Evolutionary conservation across 2,888 invertebrate species (phyloP), one percentile per base, ranked within the genome.

Genomic region (Chloroclystis v-ata): DNA sequence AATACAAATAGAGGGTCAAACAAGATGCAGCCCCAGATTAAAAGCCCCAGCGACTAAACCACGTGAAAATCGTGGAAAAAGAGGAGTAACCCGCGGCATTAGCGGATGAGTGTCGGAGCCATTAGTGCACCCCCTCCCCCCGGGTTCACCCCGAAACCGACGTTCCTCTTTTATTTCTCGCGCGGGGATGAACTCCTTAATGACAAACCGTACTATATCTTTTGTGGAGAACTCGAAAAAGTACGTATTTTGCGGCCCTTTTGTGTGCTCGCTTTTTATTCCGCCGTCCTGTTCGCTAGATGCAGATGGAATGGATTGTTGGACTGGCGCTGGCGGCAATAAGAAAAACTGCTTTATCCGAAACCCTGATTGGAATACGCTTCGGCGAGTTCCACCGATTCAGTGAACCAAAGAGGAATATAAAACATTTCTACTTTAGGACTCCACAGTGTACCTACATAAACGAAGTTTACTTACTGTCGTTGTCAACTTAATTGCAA

Each of bases 131-230:
- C 73, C 73, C 71, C 44, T 58, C 46, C 56, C 49, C 58, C 64
- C 56, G 63, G 55, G 57, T 54, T 72, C 71, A 66, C 73, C 74
- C 76, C 69, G 67, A 76, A 76, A 75, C 71, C 79, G 64, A 69
- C 78, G 78, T 78, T 78, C 82, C 85, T 85, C 86, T 87, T 87
- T 87, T 86, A 86, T 86, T 87, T 86, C 86, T 82, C 83, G 85
- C 83, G 82, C 83, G 83, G 85, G 84, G 85, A 86, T 87, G 86
- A 87, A 87, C 86, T 87, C 86, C 86, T 87, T 87, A 86, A 87
- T 86, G 86, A 86, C 86, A 87, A 86, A 87, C 86, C 86, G 84
- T 86, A 86, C 86, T 87, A 86, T 87, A 86, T 87, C 86, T 87
- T 85, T 86, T 87, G 86, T 86, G 82, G 82, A 85, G 82, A 82